A percentile compares a stretch with the other conserved stretches of the same genome.
These are phyloP conservation scores for Syrphus vitripennis DNA, from an alignment of 2,888 invertebrate species.

Conservation along the genomic window DNA sequence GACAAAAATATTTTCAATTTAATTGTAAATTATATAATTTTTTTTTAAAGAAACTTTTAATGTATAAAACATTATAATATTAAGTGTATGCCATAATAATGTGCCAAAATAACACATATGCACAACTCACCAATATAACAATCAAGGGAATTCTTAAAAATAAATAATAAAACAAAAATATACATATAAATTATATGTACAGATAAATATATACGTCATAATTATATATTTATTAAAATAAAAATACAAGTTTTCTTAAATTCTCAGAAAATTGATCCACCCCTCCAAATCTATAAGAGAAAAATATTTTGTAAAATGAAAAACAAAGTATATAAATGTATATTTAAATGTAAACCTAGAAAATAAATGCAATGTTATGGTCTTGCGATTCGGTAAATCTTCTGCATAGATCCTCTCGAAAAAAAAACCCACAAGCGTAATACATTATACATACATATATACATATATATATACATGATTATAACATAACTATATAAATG, in stretches of 20 bases:
- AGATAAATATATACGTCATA: too few species aligned
- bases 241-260: constrained; percentile 38
- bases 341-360: constrained; percentile 22
- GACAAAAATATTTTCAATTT: constrained; percentile 7
- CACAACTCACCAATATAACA: constrained; percentile 71
- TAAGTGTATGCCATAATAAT: constrained; percentile 65
- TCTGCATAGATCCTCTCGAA: constrained; percentile 20
- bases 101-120: constrained; percentile 69
- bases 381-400: constrained; percentile 43
- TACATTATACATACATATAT: too few species aligned
- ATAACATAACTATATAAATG: constrained; percentile 31
- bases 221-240: background rate
- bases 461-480: constrained; percentile 14
- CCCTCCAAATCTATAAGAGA: constrained; percentile 62
- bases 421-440: constrained; percentile 11
- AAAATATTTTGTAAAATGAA: constrained; percentile 61
- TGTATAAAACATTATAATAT: constrained; percentile 27
- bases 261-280: constrained; percentile 67
- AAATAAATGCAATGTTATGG: constrained; percentile 37
- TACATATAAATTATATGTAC: background rate
- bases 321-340: constrained; percentile 25
- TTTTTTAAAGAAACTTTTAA: constrained; percentile 6
- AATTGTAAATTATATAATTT: constrained; percentile 12
- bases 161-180: constrained; percentile 19
- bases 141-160: constrained; percentile 65